phyloP scores from a whole-genome alignment of 2,797 vertebrate species.

The Trematomus bernacchii region DNA sequence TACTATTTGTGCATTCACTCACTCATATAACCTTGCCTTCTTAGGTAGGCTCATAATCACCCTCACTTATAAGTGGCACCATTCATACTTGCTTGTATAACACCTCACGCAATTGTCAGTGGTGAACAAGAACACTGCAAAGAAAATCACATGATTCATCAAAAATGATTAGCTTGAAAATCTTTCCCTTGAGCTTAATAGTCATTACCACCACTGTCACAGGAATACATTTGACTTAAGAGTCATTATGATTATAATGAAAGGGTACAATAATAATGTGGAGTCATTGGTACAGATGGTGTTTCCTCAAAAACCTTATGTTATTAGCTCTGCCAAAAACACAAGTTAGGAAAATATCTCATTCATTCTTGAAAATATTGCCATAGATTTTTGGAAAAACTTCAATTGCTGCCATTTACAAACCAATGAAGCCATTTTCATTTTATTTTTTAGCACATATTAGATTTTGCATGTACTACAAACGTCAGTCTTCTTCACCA shows the following conservation, averaged over 20 bases:
- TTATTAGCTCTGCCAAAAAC: slow-evolving; percentile 13
- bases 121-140: slow-evolving; percentile 29
- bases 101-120: slow-evolving; percentile 2
- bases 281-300: neutral
- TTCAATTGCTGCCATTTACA: neutral
- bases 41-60: slow-evolving; percentile 27
- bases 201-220: slow-evolving; percentile 26
- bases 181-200: slow-evolving; percentile 20
- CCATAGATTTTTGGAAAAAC: no score
- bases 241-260: slow-evolving; percentile 19
- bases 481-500: neutral
- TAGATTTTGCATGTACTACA: neutral
- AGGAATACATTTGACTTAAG: slow-evolving; percentile 14
- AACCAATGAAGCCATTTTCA: neutral
- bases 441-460: neutral
- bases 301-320: neutral
- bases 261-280: neutral
- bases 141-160: slow-evolving; percentile 22
- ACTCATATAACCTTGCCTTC: slow-evolving; percentile 3
- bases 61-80: slow-evolving; percentile 1
- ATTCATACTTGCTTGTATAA: slow-evolving; percentile 6
- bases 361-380: no score
- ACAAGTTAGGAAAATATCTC: neutral
- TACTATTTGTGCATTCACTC: neutral
- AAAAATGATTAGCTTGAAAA: slow-evolving; percentile 24